Evolutionary conservation across 64 coral and sea anemone species (phyloP).

Genomic region (Stylophora pistillata): DNA sequence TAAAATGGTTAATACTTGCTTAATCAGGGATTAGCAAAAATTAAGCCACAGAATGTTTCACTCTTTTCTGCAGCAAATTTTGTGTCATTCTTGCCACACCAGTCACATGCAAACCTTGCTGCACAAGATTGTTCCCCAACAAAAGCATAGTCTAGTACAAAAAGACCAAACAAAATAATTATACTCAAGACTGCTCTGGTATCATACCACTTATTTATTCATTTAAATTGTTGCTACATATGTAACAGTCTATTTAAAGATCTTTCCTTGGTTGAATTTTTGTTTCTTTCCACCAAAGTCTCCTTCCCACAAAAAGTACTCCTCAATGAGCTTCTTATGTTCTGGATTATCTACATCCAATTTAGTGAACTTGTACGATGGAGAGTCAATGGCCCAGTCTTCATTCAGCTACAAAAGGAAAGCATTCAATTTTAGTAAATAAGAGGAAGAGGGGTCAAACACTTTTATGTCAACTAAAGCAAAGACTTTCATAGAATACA

Average conservation of each 20-base stretch:
- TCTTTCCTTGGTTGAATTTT: constrained; percentile 70
- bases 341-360: constrained; percentile 73
- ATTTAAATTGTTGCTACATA: not conserved
- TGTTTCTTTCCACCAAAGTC: constrained; percentile 61
- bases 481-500: not conserved
- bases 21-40: no score
- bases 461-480: no score
- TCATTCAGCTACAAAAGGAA: constrained; percentile 62
- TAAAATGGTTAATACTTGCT: no score
- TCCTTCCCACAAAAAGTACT: constrained; percentile 54
- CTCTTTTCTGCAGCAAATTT: no score
- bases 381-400: constrained; percentile 67
- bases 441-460: not conserved
- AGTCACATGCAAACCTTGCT: no score
- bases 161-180: no score
- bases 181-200: not conserved
- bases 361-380: constrained; percentile 73
- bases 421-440: not conserved
- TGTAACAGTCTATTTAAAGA: constrained; percentile 63
- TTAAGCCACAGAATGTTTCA: no score
- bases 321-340: constrained; percentile 68
- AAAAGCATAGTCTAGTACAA: no score
- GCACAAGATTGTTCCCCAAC: no score
- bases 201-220: not conserved
- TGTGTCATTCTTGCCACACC: no score